phyloP scores from a whole-genome alignment of 2,797 vertebrate species.

The Cynodonichthys magdalenae region DNA sequence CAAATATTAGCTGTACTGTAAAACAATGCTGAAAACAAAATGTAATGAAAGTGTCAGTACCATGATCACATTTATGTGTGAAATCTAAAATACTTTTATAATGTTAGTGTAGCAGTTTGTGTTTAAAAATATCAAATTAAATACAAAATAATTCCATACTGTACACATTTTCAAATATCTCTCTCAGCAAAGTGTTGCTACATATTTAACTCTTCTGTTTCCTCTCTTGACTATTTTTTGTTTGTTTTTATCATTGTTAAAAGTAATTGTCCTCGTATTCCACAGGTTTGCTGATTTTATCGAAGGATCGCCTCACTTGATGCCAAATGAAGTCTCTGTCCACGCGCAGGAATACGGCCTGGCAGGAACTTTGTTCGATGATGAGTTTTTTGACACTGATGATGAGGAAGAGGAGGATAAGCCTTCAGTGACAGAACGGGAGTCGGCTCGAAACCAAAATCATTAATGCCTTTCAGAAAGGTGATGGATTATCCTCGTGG shows the following conservation, averaged over 20 bases:
- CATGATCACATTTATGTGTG: too few species aligned
- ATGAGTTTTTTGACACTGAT: conserved; percentile 85
- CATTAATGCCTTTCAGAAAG: conserved; percentile 26
- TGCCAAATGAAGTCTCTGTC: conserved; percentile 85
- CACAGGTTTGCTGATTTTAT: conserved; percentile 95
- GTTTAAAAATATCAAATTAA: too few species aligned
- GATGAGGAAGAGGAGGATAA: conserved; percentile 73
- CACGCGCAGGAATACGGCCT: conserved; percentile 92
- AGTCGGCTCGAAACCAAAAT: background rate
- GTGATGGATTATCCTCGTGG: conserved; percentile 2
- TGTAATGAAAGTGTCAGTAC: too few species aligned
- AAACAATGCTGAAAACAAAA: too few species aligned
- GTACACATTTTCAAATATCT: too few species aligned
- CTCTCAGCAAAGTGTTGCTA: too few species aligned
- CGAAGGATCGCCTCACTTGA: conserved; percentile 89
- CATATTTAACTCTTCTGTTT: background rate
- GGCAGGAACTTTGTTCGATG: conserved; percentile 82
- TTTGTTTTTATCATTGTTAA: background rate
- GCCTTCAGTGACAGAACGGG: background rate
- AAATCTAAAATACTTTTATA: background rate
- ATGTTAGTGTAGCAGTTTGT: too few species aligned
- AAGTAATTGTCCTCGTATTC: background rate
- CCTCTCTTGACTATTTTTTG: background rate
- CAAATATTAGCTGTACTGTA: too few species aligned
- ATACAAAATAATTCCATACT: too few species aligned